Base-by-base conservation (phyloP, 2,797 vertebrate genomes). In the Danio choprae region DNA sequence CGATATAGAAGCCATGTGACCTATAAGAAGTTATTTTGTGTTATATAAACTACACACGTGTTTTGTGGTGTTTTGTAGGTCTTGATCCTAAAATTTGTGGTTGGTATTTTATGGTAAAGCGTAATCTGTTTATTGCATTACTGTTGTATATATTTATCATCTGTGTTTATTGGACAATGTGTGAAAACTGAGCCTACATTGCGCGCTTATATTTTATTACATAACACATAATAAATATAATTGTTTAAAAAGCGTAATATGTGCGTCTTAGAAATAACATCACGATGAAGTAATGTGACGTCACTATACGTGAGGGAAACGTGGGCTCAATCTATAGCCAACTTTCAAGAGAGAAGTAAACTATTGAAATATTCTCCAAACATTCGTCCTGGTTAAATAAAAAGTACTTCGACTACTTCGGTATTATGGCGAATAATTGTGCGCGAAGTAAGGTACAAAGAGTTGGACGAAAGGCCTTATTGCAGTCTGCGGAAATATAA, bases 281-380 rank as follows among this genome's bases (percentile, higher is more conserved):
- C 53, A 78, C 53, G 48, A 67, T 71, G 38, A 53, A 59, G 63
- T 41, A 1, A 2, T 1, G 56, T 94, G 94, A 94, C 94, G 93
- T 95, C 94, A 96, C 88, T 90, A 90, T 84, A 86, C 84, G 86
- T 80, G 84, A 89, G 86, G 85, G 79, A 86, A 79, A 77, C 88
- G 90, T 88, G 89, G 85, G 84, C 89, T 91, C 88, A 89, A 85
- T 80, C 29, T n/a, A n/a, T 29, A 74, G 68, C 56, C 29, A 51
- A 81, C 85, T 43, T 55, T 46, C 15, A 44, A 16, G 15, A 59
- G 15, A 72, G 65, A n/a, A 36, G 18, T 44, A 11, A 55, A 40
- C 56, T 18, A 7, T 13, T 62, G 1, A 63, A 11, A 53, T 62
- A n/a, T 50, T 6, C 12, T 41, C 13, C 8, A 5, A 29, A 29